Evolutionary conservation across 1,140 invertebrate species (phyloP).

Genomic region (Calliphora vicina): DNA sequence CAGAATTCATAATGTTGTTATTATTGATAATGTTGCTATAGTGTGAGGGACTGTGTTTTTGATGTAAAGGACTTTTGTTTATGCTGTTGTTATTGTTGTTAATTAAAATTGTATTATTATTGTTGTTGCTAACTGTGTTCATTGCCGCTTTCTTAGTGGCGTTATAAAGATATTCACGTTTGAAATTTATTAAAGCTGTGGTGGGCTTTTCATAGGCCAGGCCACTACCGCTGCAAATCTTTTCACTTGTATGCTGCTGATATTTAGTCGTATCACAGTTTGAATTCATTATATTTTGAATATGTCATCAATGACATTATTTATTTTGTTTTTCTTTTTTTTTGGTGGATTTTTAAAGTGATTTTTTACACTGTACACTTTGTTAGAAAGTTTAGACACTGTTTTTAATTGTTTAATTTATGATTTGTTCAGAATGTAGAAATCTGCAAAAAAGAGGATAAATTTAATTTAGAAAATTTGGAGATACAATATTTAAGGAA

Average conservation of each 20-base stretch:
- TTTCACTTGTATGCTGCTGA: slow-evolving; percentile 68
- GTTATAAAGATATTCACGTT: slow-evolving; percentile 27
- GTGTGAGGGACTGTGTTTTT: slow-evolving; percentile 35
- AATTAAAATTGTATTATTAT: slow-evolving; percentile 42
- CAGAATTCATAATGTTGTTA: slow-evolving; percentile 52
- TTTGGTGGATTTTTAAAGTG: background rate
- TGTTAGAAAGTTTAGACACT: too few relatives aligned
- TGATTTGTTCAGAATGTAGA: too few relatives aligned
- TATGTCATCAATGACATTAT: slow-evolving; percentile 49
- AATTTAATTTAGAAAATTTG: too few relatives aligned
- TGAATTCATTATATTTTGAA: slow-evolving; percentile 66
- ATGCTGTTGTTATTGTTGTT: slow-evolving; percentile 60
- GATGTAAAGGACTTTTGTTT: slow-evolving; percentile 53
- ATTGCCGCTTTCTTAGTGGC: slow-evolving; percentile 46
- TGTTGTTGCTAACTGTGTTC: slow-evolving; percentile 44
- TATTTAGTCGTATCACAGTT: slow-evolving; percentile 44
- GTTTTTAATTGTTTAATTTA: too few relatives aligned
- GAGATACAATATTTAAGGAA: too few relatives aligned
- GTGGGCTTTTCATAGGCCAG: slow-evolving; percentile 39
- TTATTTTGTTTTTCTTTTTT: slow-evolving; percentile 26
- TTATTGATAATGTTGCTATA: background rate
- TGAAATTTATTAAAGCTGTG: slow-evolving; percentile 15
- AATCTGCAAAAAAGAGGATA: too few relatives aligned
- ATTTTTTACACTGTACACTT: background rate
- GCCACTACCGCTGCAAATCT: slow-evolving; percentile 62